A percentile compares a stretch with the other conserved stretches of the same genome.
These are phyloP conservation scores for Stegophylla sp. DNA, from an alignment of 2,888 invertebrate species.

Conservation along the genomic window DNA sequence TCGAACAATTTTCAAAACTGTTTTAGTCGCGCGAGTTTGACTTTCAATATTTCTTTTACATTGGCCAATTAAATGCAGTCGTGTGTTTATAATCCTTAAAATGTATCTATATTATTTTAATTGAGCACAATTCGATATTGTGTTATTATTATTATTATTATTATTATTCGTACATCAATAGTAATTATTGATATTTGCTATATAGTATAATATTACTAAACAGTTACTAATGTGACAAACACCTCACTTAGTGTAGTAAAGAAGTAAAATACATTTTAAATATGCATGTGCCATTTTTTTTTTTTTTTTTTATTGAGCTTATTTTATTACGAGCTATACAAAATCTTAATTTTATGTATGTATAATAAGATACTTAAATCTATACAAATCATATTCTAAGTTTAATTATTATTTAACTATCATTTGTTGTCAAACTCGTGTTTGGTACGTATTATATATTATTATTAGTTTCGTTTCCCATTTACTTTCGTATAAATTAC, in stretches of 20 bases:
- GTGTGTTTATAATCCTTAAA: not conserved
- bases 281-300: constrained; percentile 40
- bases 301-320: no score
- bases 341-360: constrained; percentile 2
- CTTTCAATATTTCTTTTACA: not conserved
- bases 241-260: not conserved
- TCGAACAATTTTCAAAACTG: not conserved
- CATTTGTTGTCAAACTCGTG: not conserved
- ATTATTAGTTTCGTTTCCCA: not conserved
- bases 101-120: not conserved
- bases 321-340: no score
- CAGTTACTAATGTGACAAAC: not conserved
- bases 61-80: not conserved
- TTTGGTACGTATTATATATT: not conserved
- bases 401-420: not conserved
- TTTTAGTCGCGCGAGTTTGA: not conserved
- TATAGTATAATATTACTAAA: not conserved
- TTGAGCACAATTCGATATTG: not conserved
- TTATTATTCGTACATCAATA: not conserved
- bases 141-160: not conserved
- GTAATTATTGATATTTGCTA: not conserved
- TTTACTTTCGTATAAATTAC: not conserved
- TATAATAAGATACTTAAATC: not conserved
- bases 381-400: not conserved
- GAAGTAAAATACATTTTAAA: constrained; percentile 3